Percentiles rank a stretch among this genome's conserved stretches.
These are phyloP conservation scores for Stictonetta naevosa DNA, from an alignment of 2,113 vertebrate species.

Conservation along the genomic window DNA sequence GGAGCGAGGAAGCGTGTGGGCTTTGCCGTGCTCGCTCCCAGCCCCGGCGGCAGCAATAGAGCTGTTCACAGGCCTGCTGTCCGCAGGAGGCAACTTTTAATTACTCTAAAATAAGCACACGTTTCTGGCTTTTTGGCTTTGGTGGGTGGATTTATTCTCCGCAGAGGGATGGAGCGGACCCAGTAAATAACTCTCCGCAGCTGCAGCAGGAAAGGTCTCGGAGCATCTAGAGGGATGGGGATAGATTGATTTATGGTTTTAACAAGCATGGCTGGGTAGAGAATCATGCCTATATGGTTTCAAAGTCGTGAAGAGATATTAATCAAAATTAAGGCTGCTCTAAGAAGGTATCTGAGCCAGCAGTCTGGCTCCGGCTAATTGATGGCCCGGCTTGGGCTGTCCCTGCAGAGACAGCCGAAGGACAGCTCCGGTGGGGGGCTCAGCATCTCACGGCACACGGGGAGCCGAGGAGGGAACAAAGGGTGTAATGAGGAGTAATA, in stretches of 20 bases:
- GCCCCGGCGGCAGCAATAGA: background rate
- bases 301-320: conserved; percentile 70
- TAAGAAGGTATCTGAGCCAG: conserved; percentile 43
- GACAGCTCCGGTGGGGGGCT: conserved; percentile 57
- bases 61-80: background rate
- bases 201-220: conserved; percentile 50
- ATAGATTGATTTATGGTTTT: conserved; percentile 77
- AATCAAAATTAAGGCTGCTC: conserved; percentile 77
- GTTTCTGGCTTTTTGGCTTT: background rate
- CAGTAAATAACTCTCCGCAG: background rate
- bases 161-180: background rate
- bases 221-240: conserved; percentile 32
- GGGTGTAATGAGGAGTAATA: conserved; percentile 73
- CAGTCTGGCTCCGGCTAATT: conserved; percentile 60
- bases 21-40: background rate
- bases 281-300: conserved; percentile 57
- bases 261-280: conserved; percentile 57
- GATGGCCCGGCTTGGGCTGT: conserved; percentile 54
- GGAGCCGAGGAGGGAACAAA: conserved; percentile 66
- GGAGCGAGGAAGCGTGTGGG: accelerated
- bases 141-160: background rate
- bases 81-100: background rate
- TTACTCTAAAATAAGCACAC: background rate
- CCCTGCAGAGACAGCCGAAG: conserved; percentile 48
- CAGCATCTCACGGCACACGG: conserved; percentile 64